phyloP scores from a whole-genome alignment of 1,140 invertebrate species.

The Drosophila pseudoananassae region DNA sequence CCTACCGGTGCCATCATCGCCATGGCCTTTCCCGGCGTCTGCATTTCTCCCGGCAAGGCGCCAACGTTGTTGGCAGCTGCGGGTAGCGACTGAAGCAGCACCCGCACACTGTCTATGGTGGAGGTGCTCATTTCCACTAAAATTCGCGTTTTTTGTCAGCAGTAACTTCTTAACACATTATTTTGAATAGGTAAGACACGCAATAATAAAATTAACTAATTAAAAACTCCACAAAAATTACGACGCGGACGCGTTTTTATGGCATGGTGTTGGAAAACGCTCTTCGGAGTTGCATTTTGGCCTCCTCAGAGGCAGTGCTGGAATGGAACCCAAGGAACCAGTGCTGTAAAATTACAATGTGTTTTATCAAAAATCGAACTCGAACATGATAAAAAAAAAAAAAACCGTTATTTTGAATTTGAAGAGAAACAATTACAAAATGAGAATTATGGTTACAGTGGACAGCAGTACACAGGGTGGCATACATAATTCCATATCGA shows the following conservation, averaged over 20 bases:
- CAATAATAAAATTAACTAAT: conserved; percentile 36
- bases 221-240: conserved; percentile 65
- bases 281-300: not conserved
- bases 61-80: conserved; percentile 42
- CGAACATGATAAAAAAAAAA: too few species aligned
- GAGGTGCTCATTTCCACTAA: conserved; percentile 45
- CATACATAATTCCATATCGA: too few species aligned
- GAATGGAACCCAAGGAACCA: too few species aligned
- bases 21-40: conserved; percentile 59
- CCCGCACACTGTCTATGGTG: conserved; percentile 66
- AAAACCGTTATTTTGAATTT: too few species aligned
- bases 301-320: too few species aligned
- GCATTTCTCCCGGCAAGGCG: conserved; percentile 18
- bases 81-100: conserved; percentile 67
- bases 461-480: too few species aligned
- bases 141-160: not conserved
- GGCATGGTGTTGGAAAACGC: conserved; percentile 23
- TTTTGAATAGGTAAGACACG: conserved; percentile 41
- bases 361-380: too few species aligned
- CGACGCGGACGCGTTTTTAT: conserved; percentile 64
- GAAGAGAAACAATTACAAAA: too few species aligned
- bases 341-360: too few species aligned
- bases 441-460: too few species aligned
- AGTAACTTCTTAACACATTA: conserved; percentile 48
- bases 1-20: conserved; percentile 5